These are phyloP conservation scores for Tenthredo notha DNA, from an alignment of 2,888 invertebrate species.

Conservation along the genomic window DNA sequence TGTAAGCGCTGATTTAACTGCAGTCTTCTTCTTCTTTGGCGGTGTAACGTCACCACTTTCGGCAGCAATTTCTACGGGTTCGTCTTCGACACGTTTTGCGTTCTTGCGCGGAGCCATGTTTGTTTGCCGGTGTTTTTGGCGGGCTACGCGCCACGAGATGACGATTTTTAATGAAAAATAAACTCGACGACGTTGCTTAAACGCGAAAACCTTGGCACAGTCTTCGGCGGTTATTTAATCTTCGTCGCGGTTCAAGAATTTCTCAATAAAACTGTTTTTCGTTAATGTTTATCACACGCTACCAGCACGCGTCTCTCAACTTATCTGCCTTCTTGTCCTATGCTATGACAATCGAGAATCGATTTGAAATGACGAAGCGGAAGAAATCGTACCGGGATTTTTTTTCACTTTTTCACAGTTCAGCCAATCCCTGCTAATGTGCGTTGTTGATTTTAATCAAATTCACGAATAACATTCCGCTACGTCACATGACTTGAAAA, in stretches of 20 bases:
- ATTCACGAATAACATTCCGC: constrained; percentile 27
- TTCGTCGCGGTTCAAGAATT: background rate
- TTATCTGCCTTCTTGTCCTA: constrained; percentile 17
- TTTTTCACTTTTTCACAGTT: constrained; percentile 28
- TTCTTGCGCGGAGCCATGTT: constrained; percentile 64
- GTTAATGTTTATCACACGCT: constrained; percentile 31
- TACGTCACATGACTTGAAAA: constrained; percentile 30
- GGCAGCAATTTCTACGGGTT: constrained; percentile 57
- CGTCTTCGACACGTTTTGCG: constrained; percentile 59
- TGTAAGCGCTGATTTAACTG: background rate
- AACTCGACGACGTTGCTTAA: background rate
- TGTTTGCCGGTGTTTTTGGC: constrained; percentile 53
- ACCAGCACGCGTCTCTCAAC: constrained; percentile 44
- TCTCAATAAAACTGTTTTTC: background rate
- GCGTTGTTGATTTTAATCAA: constrained; percentile 20
- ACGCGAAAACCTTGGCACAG: constrained; percentile 8
- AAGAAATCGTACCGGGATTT: constrained; percentile 50
- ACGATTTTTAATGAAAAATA: background rate
- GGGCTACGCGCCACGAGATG: constrained; percentile 50
- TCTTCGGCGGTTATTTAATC: background rate
- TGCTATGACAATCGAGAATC: constrained; percentile 49
- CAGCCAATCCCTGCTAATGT: constrained; percentile 35
- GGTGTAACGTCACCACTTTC: constrained; percentile 60
- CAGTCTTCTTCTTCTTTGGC: constrained; percentile 61
- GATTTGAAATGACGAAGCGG: constrained; percentile 53